Evolutionary conservation across 2,113 vertebrate species (phyloP), one percentile per base, ranked within the genome.

Genomic region (Petromus typicus): DNA sequence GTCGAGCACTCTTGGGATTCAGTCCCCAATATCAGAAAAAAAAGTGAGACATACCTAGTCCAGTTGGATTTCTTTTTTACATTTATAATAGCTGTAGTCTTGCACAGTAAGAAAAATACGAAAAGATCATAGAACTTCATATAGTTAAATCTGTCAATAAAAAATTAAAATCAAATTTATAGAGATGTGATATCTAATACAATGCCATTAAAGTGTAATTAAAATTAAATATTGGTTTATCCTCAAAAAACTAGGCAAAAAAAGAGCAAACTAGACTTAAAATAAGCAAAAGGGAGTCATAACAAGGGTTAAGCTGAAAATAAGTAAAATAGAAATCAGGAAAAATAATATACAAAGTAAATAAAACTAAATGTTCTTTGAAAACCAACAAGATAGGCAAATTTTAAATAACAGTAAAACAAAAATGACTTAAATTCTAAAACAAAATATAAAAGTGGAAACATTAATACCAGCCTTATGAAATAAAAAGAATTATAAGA

Each of bases 51-150:
- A 84, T 18, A 17, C 11, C 66, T 84, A 80, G 63, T 63, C 37
- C 56, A 75, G 48, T 5, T 89, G 45, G 25, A 84, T 84, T 78
- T 91, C 37, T 78, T 71, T 92, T 89, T 92, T 59, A 89, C 67
- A 59, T 67, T 85, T 64, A 22, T 57, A 80, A 89, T 45, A 94
- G 3, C 34, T 85, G 16, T 12, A n/a, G 11, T 71, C 71, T 20
- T 92, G 3, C 23, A 32, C 61, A 25, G 6, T 63, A 56, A 61
- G n/a, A n/a, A 69, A 89, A 81, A 43, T 12, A 37, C 13, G 43
- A 85, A 40, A 79, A 63, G 14, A 63, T 54, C 37, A 40, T 32
- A 57, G 56, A 86, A 48, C 14, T 48, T 14, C 34, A 23, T 78
- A 3, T 48, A 59, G 37, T 88, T 9, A 51, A 85, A 61, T 92